Evolutionary conservation across 2,113 vertebrate genomes (phyloP).

Genomic region (Taxidea taxus): DNA sequence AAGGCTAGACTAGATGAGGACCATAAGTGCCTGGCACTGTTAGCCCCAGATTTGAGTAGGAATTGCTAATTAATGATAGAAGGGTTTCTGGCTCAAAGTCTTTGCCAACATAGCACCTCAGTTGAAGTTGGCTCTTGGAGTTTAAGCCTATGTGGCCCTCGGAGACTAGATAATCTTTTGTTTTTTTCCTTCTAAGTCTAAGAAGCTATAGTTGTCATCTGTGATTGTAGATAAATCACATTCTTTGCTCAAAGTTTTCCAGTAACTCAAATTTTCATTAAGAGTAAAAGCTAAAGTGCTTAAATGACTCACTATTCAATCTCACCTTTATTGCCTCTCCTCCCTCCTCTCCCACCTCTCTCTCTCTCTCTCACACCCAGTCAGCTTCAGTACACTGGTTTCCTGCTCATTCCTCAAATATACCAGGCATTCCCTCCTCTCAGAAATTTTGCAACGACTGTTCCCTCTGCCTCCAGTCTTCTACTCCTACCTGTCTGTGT

Average conservation of each 20-base stretch:
- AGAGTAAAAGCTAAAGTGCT: not conserved
- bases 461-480: not conserved
- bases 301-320: not conserved
- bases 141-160: not conserved
- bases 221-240: not conserved
- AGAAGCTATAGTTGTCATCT: not conserved
- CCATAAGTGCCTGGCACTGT: not conserved
- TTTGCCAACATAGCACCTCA: not conserved
- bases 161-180: not conserved
- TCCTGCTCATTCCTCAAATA: not conserved
- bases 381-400: not conserved
- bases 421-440: not conserved
- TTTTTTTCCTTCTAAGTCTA: not conserved
- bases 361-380: not conserved
- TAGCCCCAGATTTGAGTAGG: too few species aligned
- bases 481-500: not conserved
- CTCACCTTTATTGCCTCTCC: not conserved
- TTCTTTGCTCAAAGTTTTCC: not conserved
- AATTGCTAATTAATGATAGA: not conserved
- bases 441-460: not conserved
- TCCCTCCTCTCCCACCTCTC: accelerated
- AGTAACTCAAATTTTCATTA: not conserved
- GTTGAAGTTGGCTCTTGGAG: not conserved
- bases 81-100: not conserved
- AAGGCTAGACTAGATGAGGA: not conserved